Conservation (phyloP, 2,888 invertebrate genomes). For the Zhuqinia jingwanae region DNA sequence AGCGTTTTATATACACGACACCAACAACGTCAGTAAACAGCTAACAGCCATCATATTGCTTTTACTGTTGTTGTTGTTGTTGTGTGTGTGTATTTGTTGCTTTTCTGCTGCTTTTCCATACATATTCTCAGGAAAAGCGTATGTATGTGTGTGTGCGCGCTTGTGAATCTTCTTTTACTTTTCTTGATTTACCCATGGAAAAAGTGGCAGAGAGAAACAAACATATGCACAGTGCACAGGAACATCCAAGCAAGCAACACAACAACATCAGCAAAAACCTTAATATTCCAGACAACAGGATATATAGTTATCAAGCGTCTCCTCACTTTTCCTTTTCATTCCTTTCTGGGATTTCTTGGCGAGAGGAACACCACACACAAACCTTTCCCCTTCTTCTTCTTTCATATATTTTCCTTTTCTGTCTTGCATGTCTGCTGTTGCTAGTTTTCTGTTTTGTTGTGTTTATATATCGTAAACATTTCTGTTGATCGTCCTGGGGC, state of each 20-base stretch:
- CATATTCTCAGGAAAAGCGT: background rate
- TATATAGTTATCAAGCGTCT: conserved; percentile 53
- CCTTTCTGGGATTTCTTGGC: conserved; percentile 58
- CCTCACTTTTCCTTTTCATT: conserved; percentile 46
- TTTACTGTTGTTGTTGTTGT: conserved; percentile 26
- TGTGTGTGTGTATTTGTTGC: background rate
- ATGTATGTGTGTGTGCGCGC: conserved; percentile 2
- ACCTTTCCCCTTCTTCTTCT: conserved; percentile 28
- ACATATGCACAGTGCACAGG: background rate
- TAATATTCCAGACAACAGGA: conserved; percentile 36
- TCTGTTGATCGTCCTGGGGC: conserved; percentile 31
- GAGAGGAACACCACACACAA: conserved; percentile 35
- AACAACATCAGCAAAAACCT: conserved; percentile 25
- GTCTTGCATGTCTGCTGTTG: background rate
- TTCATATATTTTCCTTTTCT: background rate
- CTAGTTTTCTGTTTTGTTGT: conserved; percentile 7
- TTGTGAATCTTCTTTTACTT: background rate
- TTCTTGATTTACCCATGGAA: conserved; percentile 25
- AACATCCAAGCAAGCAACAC: background rate
- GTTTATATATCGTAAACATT: background rate
- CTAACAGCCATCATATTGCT: background rate
- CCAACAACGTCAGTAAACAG: background rate
- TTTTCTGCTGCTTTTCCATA: background rate
- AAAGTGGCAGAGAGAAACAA: background rate
- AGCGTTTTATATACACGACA: conserved; percentile 33